These are phyloP conservation scores for Elegia similella DNA, from an alignment of 2,888 invertebrate species.

Conservation along the genomic window DNA sequence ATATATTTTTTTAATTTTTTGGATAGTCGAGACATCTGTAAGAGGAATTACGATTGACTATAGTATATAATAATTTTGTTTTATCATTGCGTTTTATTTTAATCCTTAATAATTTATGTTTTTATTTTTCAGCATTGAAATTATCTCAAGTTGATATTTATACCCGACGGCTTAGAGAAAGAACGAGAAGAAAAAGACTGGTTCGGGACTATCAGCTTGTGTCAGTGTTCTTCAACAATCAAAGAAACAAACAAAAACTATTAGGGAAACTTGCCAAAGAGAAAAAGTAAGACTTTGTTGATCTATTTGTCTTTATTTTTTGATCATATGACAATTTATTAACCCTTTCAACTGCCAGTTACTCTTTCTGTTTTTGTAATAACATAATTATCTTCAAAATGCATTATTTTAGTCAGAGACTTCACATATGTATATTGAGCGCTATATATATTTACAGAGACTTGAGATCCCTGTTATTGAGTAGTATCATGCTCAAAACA, in stretches of 20 bases:
- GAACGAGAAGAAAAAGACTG: slow-evolving; percentile 93
- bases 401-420: too few species aligned
- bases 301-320: neutral
- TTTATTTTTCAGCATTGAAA: slow-evolving; percentile 85
- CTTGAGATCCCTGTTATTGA: too few species aligned
- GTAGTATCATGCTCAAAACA: too few species aligned
- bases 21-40: too few species aligned
- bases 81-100: neutral
- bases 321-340: too few species aligned
- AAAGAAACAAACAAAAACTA: slow-evolving; percentile 82
- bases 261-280: slow-evolving; percentile 87
- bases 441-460: too few species aligned
- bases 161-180: slow-evolving; percentile 89
- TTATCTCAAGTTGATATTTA: slow-evolving; percentile 97
- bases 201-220: slow-evolving; percentile 95
- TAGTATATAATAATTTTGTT: neutral
- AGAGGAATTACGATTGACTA: too few species aligned
- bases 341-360: too few species aligned
- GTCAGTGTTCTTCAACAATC: slow-evolving; percentile 89
- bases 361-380: too few species aligned
- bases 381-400: too few species aligned
- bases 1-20: too few species aligned
- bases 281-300: slow-evolving; percentile 83
- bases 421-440: too few species aligned
- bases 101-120: neutral